Base-by-base conservation (phyloP, 53 echinoderm and acorn worm genomes). In the Arbacia lixula region DNA sequence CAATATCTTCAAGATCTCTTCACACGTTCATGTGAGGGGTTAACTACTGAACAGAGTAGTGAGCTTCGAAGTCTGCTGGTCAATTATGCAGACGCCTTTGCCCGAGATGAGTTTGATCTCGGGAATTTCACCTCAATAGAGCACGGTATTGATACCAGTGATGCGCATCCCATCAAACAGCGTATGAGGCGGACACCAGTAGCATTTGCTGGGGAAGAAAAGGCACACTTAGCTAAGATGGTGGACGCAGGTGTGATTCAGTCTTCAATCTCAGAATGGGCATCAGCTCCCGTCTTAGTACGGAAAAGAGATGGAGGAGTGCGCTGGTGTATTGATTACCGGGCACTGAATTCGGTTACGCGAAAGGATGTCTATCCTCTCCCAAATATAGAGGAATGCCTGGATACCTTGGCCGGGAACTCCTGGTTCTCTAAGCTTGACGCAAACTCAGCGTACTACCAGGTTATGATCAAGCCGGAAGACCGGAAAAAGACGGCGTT, bases 391-490 rank as follows among this genome's bases (percentile, higher is more conserved):
- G 82, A 81, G 62, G 86, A 86, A 41, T 86, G 86, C 33, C 16
- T 86, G 46, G 86, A 86, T 21, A 86, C 86, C 6, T 64, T 86
- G 1, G 74, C 75, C 0, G 75, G 86, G 1, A 81, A 61, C 2
- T 33, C 10, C 6, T 86, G 74, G 86, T 86, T 86, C 35, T 86
- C 86, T 3, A 85, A 85, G 57, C 35, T 85, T 0, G 85, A 85
- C 51, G 85, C 85, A 2, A 85, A 86, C 22, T 63, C 87, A 0
- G 87, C 78, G 22, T 86, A 86, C 63, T 86, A 36, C 65, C 87
- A 86, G 31, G 62, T 86, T 1, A 41, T 64, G 49, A 52, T 86
- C 2, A 22, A 24, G 21, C 41, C 36, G 54, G 51, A 38, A 20
- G 80, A 87, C 30, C 66, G 65, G 26, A 65, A 57, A 37, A 87